These are phyloP conservation scores for Paelopatides confundens DNA, from an alignment of 53 echinoderm and acorn worm species.

Conservation along the genomic window DNA sequence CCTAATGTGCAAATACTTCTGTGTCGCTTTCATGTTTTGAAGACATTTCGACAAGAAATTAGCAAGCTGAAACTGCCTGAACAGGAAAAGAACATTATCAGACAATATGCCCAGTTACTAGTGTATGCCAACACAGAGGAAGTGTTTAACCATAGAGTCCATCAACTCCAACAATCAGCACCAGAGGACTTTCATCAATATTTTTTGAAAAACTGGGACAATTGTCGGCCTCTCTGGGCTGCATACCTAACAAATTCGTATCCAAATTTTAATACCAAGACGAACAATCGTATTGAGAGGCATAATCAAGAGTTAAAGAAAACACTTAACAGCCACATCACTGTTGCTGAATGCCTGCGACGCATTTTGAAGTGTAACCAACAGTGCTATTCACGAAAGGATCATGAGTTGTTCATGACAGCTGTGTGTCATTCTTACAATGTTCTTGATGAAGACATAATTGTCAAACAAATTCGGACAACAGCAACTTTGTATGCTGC, in stretches of 20 bases:
- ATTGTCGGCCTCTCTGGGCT: slow-evolving; percentile 18
- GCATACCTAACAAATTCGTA: not conserved
- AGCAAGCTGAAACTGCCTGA: not conserved
- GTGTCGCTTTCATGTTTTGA: slow-evolving; percentile 15
- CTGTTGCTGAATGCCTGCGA: slow-evolving; percentile 1
- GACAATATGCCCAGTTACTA: not conserved
- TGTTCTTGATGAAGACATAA: not conserved
- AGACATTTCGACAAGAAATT: slow-evolving; percentile 22
- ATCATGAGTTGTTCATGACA: not conserved
- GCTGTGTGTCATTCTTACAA: not conserved
- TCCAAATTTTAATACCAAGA: not conserved
- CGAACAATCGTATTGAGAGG: not conserved
- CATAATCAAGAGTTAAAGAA: slow-evolving; percentile 18
- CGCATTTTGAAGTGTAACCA: not conserved
- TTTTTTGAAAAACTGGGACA: slow-evolving; percentile 10
- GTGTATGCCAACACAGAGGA: slow-evolving; percentile 15
- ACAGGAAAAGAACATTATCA: slow-evolving; percentile 3
- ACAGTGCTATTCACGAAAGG: not conserved
- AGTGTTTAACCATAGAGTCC: not conserved
- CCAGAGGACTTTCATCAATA: not conserved
- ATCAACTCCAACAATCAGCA: not conserved
- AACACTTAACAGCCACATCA: not conserved
- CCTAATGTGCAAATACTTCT: not conserved
- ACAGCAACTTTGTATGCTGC: not conserved
- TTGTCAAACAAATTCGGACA: not conserved